Evolutionary conservation across 2,888 invertebrate genomes (phyloP), one percentile per base, ranked within the genome.

Genomic region (Drosophila cognata): DNA sequence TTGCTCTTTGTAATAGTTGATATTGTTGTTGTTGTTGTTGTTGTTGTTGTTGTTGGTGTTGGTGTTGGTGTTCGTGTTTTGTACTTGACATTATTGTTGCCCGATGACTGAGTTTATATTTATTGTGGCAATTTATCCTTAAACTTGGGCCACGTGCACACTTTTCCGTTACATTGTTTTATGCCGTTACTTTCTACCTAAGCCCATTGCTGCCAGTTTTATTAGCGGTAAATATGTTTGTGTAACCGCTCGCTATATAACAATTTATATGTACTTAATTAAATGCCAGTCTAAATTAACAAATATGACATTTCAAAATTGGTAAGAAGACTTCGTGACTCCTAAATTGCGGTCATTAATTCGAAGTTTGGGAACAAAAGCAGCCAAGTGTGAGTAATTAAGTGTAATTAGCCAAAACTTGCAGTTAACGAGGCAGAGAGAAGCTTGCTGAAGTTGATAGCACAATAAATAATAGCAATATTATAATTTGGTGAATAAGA

Each of bases 71-170:
- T 51, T 58, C 11, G 21, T 16, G 46, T 25, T 46, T 74, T 55
- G 71, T 66, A 56, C 66, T 46, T 64, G 52, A 38, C 63, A 56
- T 79, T 79, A 64, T 82, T 76, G 65, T 79, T 86, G 72, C 57
- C 63, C 63, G 48, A 61, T 75, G 74, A 68, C 77, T 66, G 63
- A 55, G 78, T 70, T 82, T 80, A 88, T 88, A 85, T 89, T 89
- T 85, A 85, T 85, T 80, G 75, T 76, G 71, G 81, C 74, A 80
- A 88, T 85, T 85, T 89, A 88, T 89, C 72, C 72, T 75, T 68
- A 57, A 87, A 82, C 77, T 82, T 80, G 61, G 56, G 71, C 58
- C 72, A 74, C 75, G 69, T 64, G 77, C 70, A 35, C 63, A 59
- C 51, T 51, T 66, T 67, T 50, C 65, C 56, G 38, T 55, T 71